A percentile compares a stretch with the other conserved stretches of the same genome.
Evolutionary conservation across 2,113 vertebrate genomes (phyloP).

Genomic region (Pteropus alecto): DNA sequence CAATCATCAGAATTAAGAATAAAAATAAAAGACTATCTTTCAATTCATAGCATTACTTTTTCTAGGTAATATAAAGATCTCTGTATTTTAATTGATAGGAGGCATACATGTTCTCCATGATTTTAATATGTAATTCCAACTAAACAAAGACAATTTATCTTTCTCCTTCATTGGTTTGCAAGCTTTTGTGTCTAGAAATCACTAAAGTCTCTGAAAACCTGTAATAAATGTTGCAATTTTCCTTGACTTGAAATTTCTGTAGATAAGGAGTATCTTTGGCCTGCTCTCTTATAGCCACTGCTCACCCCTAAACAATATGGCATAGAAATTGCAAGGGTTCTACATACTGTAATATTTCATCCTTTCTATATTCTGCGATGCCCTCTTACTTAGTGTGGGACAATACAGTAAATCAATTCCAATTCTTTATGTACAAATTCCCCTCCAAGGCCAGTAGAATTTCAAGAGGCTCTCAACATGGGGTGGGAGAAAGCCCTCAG

Average conservation of each 20-base stretch:
- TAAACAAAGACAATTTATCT: not conserved
- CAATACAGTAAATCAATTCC: not conserved
- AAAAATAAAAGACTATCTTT: not conserved
- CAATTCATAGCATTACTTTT: not conserved
- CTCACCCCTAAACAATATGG: not conserved
- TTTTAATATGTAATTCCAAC: not conserved
- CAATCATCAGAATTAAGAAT: not conserved
- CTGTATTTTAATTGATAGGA: not conserved
- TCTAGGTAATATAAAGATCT: not conserved
- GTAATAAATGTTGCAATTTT: not conserved
- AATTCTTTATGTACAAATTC: not conserved
- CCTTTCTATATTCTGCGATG: not conserved
- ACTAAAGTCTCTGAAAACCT: not conserved
- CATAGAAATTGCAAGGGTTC: not conserved
- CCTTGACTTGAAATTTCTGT: not conserved
- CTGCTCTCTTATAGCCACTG: not conserved
- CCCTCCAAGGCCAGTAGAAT: not conserved
- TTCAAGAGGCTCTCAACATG: not conserved
- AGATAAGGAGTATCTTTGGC: not conserved
- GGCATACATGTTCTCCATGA: not conserved
- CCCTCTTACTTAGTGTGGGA: not conserved
- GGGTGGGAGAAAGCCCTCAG: not conserved
- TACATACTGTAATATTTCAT: not conserved
- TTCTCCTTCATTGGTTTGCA: not conserved
- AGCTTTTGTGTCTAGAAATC: not conserved